Percentiles rank a stretch among this genome's conserved stretches.
phyloP scores from a whole-genome alignment of 2,888 invertebrate genomes.

The Unio pictorum region DNA sequence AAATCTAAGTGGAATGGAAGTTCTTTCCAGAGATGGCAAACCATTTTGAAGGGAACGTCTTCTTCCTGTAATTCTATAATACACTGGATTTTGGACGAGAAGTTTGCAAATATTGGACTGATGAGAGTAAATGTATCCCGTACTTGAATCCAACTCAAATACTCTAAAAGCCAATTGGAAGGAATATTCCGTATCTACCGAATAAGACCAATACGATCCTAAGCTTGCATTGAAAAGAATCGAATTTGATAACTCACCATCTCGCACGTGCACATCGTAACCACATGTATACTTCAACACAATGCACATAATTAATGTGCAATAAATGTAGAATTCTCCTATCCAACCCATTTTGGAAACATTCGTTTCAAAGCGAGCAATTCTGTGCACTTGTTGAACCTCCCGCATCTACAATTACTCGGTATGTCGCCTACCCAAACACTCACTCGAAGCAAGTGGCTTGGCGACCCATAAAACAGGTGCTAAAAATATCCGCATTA shows the following conservation, averaged over 20 bases:
- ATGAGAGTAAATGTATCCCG: constrained; percentile 42
- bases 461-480: too few relatives aligned
- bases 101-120: constrained; percentile 31
- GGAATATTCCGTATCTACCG: constrained; percentile 38
- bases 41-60: constrained; percentile 12
- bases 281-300: constrained; percentile 5
- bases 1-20: constrained; percentile 10
- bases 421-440: too few relatives aligned
- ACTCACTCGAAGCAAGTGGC: too few relatives aligned
- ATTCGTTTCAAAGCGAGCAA: too few relatives aligned
- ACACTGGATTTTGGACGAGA: constrained; percentile 29
- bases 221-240: constrained; percentile 55
- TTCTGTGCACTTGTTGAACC: too few relatives aligned
- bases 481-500: too few relatives aligned
- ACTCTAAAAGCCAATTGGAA: constrained; percentile 19
- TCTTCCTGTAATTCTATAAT: constrained; percentile 39
- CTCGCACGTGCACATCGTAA: constrained; percentile 37
- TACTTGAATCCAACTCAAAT: constrained; percentile 39
- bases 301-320: constrained; percentile 5
- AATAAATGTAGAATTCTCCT: constrained; percentile 11
- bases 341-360: constrained; percentile 14
- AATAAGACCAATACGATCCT: constrained; percentile 73
- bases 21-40: constrained; percentile 1
- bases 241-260: constrained; percentile 13
- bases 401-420: too few relatives aligned